Conservation (phyloP, 2,113 vertebrate genomes). For the Okapia johnstoni region DNA sequence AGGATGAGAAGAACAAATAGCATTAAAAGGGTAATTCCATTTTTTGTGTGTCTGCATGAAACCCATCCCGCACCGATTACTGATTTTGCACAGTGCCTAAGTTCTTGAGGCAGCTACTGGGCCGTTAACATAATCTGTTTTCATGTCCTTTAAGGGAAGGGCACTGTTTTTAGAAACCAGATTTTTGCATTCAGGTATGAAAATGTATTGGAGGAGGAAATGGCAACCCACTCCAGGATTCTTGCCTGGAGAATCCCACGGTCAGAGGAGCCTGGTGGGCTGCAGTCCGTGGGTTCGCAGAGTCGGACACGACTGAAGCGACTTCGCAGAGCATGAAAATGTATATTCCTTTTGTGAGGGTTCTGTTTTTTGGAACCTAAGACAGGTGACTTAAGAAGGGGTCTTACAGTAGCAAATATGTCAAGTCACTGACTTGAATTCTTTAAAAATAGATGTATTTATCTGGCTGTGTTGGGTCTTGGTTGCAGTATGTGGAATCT, state of each 20-base stretch:
- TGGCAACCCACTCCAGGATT: neutral
- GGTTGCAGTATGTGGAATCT: neutral
- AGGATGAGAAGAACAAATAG: neutral
- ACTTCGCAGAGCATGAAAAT: neutral
- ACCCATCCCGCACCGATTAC: neutral
- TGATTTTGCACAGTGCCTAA: too few species aligned
- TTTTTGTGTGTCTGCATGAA: neutral
- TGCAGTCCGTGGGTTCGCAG: neutral
- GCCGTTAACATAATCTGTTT: rapidly evolving
- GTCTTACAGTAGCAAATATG: rapidly evolving
- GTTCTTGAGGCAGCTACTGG: neutral
- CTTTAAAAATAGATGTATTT: neutral
- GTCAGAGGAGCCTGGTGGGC: neutral
- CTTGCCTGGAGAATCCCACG: neutral
- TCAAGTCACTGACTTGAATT: neutral
- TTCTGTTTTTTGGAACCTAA: neutral
- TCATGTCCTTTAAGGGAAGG: too few species aligned
- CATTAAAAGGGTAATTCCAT: neutral
- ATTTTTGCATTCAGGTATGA: neutral
- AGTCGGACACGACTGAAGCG: rapidly evolving
- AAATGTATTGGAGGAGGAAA: neutral
- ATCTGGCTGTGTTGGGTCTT: neutral
- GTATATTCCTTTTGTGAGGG: rapidly evolving
- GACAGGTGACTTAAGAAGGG: rapidly evolving
- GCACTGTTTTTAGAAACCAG: neutral